These are phyloP conservation scores for Psittacula echo DNA, from an alignment of 2,797 vertebrate genomes.

Conservation along the genomic window DNA sequence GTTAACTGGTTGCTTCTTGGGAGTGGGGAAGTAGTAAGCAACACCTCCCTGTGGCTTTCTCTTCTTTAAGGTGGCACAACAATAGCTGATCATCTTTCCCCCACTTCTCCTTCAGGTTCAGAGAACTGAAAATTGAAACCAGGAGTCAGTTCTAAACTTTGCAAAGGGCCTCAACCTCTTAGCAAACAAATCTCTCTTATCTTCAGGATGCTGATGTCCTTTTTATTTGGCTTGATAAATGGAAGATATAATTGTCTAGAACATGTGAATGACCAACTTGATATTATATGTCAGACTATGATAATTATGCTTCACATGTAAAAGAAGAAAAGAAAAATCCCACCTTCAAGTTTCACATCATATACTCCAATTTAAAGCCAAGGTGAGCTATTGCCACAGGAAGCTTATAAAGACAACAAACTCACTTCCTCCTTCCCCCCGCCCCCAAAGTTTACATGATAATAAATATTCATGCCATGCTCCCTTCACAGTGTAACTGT, in stretches of 20 bases:
- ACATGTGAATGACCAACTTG: not conserved
- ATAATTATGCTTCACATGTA: not conserved
- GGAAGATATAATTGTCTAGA: not conserved
- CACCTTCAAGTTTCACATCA: not conserved
- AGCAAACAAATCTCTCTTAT: not conserved
- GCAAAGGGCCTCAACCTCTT: not conserved
- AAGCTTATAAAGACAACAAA: conserved; percentile 42
- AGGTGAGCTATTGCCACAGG: conserved; percentile 56
- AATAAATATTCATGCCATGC: conserved; percentile 79
- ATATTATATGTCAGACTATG: not conserved
- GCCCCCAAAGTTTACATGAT: conserved; percentile 50
- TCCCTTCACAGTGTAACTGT: conserved; percentile 75
- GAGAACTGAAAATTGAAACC: not conserved
- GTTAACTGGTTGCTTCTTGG: not conserved
- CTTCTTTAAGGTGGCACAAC: not conserved
- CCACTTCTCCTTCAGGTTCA: not conserved
- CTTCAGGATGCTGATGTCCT: not conserved
- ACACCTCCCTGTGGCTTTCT: not conserved
- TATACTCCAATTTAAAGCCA: not conserved
- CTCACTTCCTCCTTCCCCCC: conserved; percentile 31
- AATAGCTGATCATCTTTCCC: fast-evolving
- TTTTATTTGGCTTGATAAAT: not conserved
- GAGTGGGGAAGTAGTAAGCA: not conserved
- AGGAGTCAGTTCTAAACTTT: not conserved
- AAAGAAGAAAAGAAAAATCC: not conserved